phyloP scores from a whole-genome alignment of 1,140 invertebrate genomes.

The Drosophila micromelanica region DNA sequence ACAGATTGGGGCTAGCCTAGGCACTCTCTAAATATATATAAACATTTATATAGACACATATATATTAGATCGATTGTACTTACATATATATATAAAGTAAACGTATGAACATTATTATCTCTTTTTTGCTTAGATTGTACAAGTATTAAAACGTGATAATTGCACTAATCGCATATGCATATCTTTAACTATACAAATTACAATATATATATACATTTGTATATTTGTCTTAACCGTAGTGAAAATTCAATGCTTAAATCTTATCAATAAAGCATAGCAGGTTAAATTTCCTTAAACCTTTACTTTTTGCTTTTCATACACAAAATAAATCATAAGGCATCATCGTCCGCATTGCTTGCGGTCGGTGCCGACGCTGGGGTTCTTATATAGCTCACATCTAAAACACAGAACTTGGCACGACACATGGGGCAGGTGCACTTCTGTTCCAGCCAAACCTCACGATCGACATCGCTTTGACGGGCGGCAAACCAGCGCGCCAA shows the following conservation, averaged over 20 bases:
- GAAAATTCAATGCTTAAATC: constrained; percentile 49
- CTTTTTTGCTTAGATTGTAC: constrained; percentile 62
- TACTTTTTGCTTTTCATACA: constrained; percentile 17
- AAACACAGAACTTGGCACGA: constrained; percentile 92
- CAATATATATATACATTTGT: constrained; percentile 30
- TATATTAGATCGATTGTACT: constrained; percentile 48
- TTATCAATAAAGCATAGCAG: constrained; percentile 69
- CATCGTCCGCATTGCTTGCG: constrained; percentile 6
- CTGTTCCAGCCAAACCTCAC: constrained; percentile 92
- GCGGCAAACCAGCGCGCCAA: constrained; percentile 95
- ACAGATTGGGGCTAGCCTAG: constrained; percentile 34
- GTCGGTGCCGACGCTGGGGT: constrained; percentile 2
- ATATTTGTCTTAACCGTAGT: constrained; percentile 56
- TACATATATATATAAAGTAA: constrained; percentile 43
- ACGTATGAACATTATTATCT: constrained; percentile 55
- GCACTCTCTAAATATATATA: constrained; percentile 28
- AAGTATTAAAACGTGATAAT: constrained; percentile 81
- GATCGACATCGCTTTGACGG: constrained; percentile 90
- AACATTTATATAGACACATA: constrained; percentile 20
- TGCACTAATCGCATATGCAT: constrained; percentile 64
- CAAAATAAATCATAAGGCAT: constrained; percentile 49
- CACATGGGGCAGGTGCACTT: constrained; percentile 96
- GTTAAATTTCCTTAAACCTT: constrained; percentile 44
- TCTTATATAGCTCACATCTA: constrained; percentile 89
- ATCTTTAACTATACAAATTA: constrained; percentile 52